Base-by-base conservation (phyloP, 2,797 vertebrate genomes). In the Sylvilagus floridanus region DNA sequence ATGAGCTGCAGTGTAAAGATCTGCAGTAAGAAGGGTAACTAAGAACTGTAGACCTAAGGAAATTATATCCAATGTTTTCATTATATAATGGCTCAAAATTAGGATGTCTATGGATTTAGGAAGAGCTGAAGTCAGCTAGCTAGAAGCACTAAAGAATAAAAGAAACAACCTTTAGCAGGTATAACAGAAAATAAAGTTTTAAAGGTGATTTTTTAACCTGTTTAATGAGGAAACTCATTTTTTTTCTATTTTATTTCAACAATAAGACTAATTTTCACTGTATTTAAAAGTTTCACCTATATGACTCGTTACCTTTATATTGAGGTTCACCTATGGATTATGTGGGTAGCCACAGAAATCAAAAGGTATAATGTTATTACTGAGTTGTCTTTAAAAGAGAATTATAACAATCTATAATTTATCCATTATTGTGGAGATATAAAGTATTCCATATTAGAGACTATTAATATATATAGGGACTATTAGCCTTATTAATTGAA, bases 51-150 rank as follows among this genome's bases (percentile, higher is more conserved):
- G 94, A 96, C 93, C 94, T 81, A 81, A 97, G 94, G 96, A 95
- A 96, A 97, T 97, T 90, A 96, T 24, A 96, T 54, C 92, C 96
- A 95, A 93, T 97, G 96, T 97, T 98, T 97, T 97, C 96, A 97
- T 97, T 96, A 97, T 62, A 95, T 96, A 97, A 96, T 90, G 81
- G 97, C 85, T 96, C 75, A 97, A 97, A 98, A 95, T 78, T 95
- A 94, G 95, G 69, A 42, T 72, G 97, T 90, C 92, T 96, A 65
- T 88, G 97, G 88, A 84, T 91, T 97, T 93, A 62, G 94, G 93
- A 95, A 92, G 42, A 96, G 76, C 97, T 89, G 95, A 96, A 91
- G 84, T 57, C 77, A 97, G 91, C 76, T 90, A 88, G 77, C 78
- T 96, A 78, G 37, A 50, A 95, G 97, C 89, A 94, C 28, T 62